phyloP scores from a whole-genome alignment of 2,888 invertebrate genomes.

The Eristalis intricaria region DNA sequence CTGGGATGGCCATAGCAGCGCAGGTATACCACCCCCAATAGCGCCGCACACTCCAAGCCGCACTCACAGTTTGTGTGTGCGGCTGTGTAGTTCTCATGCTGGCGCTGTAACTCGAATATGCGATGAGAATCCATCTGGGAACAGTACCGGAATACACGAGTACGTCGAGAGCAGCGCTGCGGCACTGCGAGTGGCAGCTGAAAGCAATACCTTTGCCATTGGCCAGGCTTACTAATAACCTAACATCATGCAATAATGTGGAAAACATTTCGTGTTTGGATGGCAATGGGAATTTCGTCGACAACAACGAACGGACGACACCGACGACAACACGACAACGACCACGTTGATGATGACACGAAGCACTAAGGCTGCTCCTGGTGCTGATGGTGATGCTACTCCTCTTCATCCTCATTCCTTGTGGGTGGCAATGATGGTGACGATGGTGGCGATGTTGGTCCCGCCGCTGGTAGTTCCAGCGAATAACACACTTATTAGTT shows the following conservation, averaged over 20 bases:
- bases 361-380: conserved; percentile 15
- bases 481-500: conserved; percentile 71
- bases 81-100: background rate
- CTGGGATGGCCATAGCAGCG: background rate
- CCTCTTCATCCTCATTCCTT: background rate
- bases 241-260: conserved; percentile 73
- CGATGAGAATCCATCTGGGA: conserved; percentile 59
- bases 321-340: conserved; percentile 8
- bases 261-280: conserved; percentile 73
- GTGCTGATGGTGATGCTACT: background rate
- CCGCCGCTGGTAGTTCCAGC: conserved; percentile 28
- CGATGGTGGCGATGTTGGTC: background rate
- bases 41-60: background rate
- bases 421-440: background rate
- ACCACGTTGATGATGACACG: conserved; percentile 59
- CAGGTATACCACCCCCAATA: conserved; percentile 4
- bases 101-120: conserved; percentile 47
- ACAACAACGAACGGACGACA: conserved; percentile 30
- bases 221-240: conserved; percentile 68
- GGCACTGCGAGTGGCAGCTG: conserved; percentile 44
- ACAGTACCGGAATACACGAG: conserved; percentile 52
- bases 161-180: conserved; percentile 3
- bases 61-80: background rate
- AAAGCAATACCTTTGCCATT: conserved; percentile 58
- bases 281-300: conserved; percentile 68